Conservation (phyloP, 2,888 invertebrate species). For the Crocallis elinguaria region DNA sequence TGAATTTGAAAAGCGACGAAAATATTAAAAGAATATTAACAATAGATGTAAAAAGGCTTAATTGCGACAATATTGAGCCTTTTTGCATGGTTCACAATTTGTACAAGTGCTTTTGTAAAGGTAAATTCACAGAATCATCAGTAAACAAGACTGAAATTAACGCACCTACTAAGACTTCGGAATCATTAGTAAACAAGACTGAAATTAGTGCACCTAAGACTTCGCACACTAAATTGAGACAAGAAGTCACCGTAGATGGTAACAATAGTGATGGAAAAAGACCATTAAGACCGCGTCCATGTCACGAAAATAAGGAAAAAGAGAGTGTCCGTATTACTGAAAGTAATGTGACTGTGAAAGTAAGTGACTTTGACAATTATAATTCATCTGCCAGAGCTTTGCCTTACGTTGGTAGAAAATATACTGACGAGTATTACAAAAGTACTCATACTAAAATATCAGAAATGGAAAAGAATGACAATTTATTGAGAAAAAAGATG, state of each 20-base stretch:
- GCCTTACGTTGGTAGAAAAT: slow-evolving; percentile 60
- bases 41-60: slow-evolving; percentile 54
- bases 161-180: slow-evolving; percentile 22
- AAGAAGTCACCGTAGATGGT: neutral
- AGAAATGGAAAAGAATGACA: slow-evolving; percentile 68
- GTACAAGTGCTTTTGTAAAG: slow-evolving; percentile 88
- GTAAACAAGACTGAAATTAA: neutral
- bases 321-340: slow-evolving; percentile 5
- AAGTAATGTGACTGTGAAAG: neutral
- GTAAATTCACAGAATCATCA: slow-evolving; percentile 56
- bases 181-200: slow-evolving; percentile 14
- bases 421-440: slow-evolving; percentile 55
- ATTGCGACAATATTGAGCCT: slow-evolving; percentile 79
- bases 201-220: neutral
- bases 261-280: slow-evolving; percentile 2
- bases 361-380: slow-evolving; percentile 21
- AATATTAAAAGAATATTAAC: slow-evolving; percentile 48
- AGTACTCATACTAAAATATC: slow-evolving; percentile 60
- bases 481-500: slow-evolving; percentile 56
- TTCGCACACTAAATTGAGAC: slow-evolving; percentile 2
- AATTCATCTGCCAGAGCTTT: slow-evolving; percentile 55
- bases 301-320: slow-evolving; percentile 2
- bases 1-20: slow-evolving; percentile 52
- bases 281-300: slow-evolving; percentile 11
- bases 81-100: slow-evolving; percentile 88